Evolutionary conservation across 2,113 vertebrate genomes (phyloP).

Genomic region (Chaenogobius annularis): DNA sequence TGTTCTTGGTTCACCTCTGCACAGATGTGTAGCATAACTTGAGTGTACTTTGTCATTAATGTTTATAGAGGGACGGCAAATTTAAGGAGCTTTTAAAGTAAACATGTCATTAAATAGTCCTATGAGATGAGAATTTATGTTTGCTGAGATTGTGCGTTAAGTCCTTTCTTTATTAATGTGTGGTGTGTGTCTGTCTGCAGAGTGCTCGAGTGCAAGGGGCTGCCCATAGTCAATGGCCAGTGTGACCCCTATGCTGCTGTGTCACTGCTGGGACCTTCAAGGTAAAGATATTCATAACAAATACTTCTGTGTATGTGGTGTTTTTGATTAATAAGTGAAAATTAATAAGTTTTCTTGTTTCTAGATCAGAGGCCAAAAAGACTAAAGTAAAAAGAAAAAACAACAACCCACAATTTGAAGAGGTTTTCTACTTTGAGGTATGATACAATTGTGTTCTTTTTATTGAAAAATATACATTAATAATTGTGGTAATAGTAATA

Average conservation of each 20-base stretch:
- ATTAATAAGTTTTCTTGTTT: neutral
- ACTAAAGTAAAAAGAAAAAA: conserved; percentile 97
- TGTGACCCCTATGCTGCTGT: conserved; percentile 96
- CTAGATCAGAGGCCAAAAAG: conserved; percentile 96
- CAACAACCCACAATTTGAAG: conserved; percentile 97
- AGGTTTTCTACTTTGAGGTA: conserved; percentile 99
- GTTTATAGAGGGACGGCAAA: neutral
- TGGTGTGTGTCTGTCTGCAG: conserved; percentile 64
- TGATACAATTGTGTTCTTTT: conserved; percentile 31
- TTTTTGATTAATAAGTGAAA: neutral
- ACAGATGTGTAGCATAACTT: neutral
- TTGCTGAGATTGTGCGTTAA: neutral
- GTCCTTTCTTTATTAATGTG: conserved; percentile 13
- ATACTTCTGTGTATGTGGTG: neutral
- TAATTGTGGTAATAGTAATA: too few relatives aligned
- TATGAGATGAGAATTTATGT: neutral
- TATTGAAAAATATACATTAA: too few relatives aligned
- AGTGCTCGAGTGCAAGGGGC: conserved; percentile 94
- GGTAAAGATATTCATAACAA: conserved; percentile 68
- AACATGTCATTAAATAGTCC: neutral
- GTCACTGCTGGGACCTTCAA: conserved; percentile 89
- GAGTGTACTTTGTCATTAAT: neutral
- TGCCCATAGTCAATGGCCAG: conserved; percentile 96
- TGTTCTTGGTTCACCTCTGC: neutral
- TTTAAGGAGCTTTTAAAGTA: neutral